A percentile compares a stretch with the other conserved stretches of the same genome.
Conservation (phyloP, 2,797 vertebrate species). For the Leucoraja ocellata region DNA sequence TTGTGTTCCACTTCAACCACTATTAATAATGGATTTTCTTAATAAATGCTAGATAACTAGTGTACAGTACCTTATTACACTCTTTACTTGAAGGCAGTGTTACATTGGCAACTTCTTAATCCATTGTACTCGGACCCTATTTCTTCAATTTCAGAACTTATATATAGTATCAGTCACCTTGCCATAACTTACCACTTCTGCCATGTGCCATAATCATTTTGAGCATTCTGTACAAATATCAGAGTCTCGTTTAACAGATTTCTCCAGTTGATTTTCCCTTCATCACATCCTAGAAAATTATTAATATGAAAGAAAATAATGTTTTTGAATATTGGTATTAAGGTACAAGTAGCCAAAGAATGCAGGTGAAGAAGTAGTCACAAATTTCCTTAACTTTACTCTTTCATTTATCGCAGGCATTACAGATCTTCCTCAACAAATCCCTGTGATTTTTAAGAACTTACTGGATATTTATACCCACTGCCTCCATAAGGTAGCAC, state of each 20-base stretch:
- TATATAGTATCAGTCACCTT: not conserved
- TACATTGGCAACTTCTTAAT: no score
- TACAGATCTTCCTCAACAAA: not conserved
- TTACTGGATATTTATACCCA: not conserved
- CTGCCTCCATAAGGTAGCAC: not conserved
- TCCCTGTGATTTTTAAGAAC: not conserved
- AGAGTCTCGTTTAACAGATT: conserved; percentile 37
- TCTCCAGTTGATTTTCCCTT: conserved; percentile 35
- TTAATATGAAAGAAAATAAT: conserved; percentile 7
- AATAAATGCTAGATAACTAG: no score
- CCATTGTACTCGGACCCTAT: no score
- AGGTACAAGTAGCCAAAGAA: not conserved
- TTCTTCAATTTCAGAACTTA: no score
- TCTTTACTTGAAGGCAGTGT: no score
- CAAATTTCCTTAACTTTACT: not conserved
- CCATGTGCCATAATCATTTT: not conserved
- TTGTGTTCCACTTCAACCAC: no score
- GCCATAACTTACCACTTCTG: not conserved
- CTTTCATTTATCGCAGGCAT: not conserved
- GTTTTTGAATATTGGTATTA: not conserved
- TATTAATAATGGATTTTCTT: no score
- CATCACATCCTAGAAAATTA: conserved; percentile 28
- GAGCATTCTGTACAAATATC: conserved; percentile 30
- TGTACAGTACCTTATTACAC: no score
- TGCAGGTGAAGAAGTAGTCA: not conserved